A percentile compares a stretch with the other conserved stretches of the same genome.
phyloP scores from a whole-genome alignment of 2,888 invertebrate genomes.

The Mimas tiliae region DNA sequence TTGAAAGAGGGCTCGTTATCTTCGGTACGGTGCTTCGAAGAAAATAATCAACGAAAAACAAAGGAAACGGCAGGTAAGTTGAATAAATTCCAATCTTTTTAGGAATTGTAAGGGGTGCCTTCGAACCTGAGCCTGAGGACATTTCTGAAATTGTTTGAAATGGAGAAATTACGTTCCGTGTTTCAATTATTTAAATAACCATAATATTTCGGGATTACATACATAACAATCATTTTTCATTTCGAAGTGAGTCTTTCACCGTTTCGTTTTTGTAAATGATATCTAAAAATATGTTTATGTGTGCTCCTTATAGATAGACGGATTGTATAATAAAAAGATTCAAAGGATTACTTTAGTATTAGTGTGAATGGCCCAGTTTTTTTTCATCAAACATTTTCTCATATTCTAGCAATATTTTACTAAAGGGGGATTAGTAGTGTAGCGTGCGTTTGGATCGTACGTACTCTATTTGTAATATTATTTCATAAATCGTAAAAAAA shows the following conservation, averaged over 20 bases:
- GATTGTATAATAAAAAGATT: too few relatives aligned
- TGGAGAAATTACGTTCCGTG: constrained; percentile 25
- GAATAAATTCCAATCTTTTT: constrained; percentile 50
- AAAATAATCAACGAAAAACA: constrained; percentile 68
- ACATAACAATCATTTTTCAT: background rate
- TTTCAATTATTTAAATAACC: constrained; percentile 32
- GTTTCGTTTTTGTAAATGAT: background rate
- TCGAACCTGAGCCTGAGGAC: constrained; percentile 31
- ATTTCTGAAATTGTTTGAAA: constrained; percentile 33
- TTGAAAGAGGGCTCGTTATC: constrained; percentile 67
- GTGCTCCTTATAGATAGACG: background rate
- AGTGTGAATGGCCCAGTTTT: too few relatives aligned
- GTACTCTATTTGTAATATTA: too few relatives aligned
- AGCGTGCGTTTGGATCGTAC: too few relatives aligned
- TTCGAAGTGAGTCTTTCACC: background rate
- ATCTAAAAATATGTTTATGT: background rate
- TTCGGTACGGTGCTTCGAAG: constrained; percentile 56
- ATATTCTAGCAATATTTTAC: too few relatives aligned
- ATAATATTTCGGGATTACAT: background rate
- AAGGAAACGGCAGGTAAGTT: constrained; percentile 50
- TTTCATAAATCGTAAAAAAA: too few relatives aligned
- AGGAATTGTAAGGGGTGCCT: constrained; percentile 34
- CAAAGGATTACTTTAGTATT: background rate
- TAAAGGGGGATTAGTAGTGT: too few relatives aligned
- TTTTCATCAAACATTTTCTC: too few relatives aligned